phyloP scores from a whole-genome alignment of 2,888 invertebrate species.

The Cosmorhoe ocellata region DNA sequence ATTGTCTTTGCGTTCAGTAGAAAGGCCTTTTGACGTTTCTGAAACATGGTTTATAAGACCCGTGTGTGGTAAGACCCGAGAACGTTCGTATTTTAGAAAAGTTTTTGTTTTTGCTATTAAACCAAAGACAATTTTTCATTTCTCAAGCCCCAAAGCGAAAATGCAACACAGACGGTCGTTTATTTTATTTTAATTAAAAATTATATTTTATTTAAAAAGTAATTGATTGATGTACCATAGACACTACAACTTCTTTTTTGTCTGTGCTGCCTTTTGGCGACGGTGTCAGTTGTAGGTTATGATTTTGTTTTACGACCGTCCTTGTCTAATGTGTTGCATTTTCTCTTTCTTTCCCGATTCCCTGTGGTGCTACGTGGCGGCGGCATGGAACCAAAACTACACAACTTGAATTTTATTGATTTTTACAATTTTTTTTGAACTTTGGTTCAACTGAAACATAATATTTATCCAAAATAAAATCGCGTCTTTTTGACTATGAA shows the following conservation, averaged over 20 bases:
- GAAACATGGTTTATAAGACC: no score
- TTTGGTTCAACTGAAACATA: no score
- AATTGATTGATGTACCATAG: slow-evolving; percentile 31
- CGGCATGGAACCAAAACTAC: slow-evolving; percentile 27
- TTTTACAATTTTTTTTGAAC: no score
- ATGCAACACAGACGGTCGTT: slow-evolving; percentile 81
- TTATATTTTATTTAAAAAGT: slow-evolving; percentile 25
- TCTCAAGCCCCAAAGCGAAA: slow-evolving; percentile 61
- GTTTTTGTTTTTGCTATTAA: no score
- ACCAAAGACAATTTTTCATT: slow-evolving; percentile 49
- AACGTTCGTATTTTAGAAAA: no score
- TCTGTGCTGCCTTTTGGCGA: slow-evolving; percentile 81
- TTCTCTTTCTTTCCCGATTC: slow-evolving; percentile 78
- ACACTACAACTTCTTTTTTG: slow-evolving; percentile 53
- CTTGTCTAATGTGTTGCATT: slow-evolving; percentile 78
- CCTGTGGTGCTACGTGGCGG: slow-evolving; percentile 40
- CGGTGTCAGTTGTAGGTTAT: slow-evolving; percentile 42
- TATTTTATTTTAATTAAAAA: slow-evolving; percentile 37
- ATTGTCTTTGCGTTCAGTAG: slow-evolving; percentile 20
- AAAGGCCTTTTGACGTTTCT: no score
- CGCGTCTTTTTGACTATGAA: no score
- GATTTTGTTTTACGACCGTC: slow-evolving; percentile 59
- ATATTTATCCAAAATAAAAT: no score
- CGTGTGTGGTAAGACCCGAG: no score
- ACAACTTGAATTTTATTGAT: neutral